Base-by-base conservation (phyloP, 2,113 vertebrate species). In the Rhinolophus sinicus region DNA sequence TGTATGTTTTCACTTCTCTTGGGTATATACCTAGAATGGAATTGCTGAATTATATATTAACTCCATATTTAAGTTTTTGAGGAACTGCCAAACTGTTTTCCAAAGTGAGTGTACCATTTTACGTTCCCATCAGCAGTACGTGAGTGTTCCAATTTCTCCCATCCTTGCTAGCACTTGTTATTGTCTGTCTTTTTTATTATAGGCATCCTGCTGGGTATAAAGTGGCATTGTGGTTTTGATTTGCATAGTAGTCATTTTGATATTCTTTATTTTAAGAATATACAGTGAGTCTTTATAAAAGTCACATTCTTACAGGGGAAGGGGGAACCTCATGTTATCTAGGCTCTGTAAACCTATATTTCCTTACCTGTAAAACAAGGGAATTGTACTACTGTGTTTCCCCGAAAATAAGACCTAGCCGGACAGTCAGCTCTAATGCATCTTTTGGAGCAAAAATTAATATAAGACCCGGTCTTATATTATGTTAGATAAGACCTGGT, bases 1-100 rank as follows among this genome's bases (percentile, higher is more conserved):
- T 56, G 44, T 75, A 56, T 38, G 33, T 69, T 92, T 97, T 96
- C 70, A 86, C 33, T 82, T 90, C 50, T 90, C 40, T 89, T 89
- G 35, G 30, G 11, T 84, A 38, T 73, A 65, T 75, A 67, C 50
- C 58, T 87, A 40, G 52, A 82, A 16, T 76, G 1, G 22, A 94
- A 87, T 62, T 91, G 40, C 28, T 52, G 5, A 44, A 69, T 90
- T 18, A 60, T 70, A 58, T 47, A 82, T 33, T 88, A 62, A 73
- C 72, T 91, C 40, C 67, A 50, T 73, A 38, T 67, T 80, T 90
- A 76, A 62, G 40, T 75, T 72, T 86, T 67, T 91, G 75, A 91
- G 75, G 67, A 87, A 54, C 40, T 69, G 7, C n/a, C 69, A 75
- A 64, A 86, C 58, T 86, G n/a, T 50, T 86, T 77, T 81, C 47